Percentiles rank a stretch among this genome's conserved stretches.
phyloP scores from a whole-genome alignment of 64 coral and sea anemone species.

The Pachyseris speciosa region DNA sequence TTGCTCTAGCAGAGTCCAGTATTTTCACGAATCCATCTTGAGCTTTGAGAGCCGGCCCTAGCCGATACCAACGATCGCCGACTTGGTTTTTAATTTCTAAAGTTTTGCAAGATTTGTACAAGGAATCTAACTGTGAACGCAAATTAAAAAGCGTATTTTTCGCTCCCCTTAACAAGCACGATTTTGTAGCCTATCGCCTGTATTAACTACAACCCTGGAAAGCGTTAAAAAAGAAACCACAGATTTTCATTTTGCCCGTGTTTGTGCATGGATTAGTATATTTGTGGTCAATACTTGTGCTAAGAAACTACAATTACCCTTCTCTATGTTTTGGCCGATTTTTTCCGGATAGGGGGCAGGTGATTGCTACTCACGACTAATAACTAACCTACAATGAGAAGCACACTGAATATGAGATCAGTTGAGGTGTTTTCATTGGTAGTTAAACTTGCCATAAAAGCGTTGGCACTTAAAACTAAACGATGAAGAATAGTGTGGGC shows the following conservation, averaged over 20 bases:
- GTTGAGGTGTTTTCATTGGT: constrained; percentile 11
- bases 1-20: neutral
- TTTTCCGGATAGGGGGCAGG: constrained; percentile 14
- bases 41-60: neutral
- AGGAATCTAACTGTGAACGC: neutral
- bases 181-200: neutral
- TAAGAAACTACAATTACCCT: neutral
- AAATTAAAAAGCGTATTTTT: neutral
- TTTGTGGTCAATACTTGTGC: constrained; percentile 30
- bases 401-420: constrained; percentile 2
- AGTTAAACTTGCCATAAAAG: neutral
- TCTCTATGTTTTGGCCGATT: neutral
- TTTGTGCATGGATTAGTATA: neutral
- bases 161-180: neutral
- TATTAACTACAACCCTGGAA: constrained; percentile 20
- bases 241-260: constrained; percentile 14
- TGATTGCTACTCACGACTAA: neutral
- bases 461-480: neutral
- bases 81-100: neutral
- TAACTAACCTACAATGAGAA: neutral
- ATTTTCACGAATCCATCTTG: neutral
- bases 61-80: neutral
- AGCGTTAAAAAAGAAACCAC: constrained; percentile 1
- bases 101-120: neutral
- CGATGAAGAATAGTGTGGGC: neutral